Conservation (phyloP, 1,140 invertebrate species). For the Anoplophora glabripennis region DNA sequence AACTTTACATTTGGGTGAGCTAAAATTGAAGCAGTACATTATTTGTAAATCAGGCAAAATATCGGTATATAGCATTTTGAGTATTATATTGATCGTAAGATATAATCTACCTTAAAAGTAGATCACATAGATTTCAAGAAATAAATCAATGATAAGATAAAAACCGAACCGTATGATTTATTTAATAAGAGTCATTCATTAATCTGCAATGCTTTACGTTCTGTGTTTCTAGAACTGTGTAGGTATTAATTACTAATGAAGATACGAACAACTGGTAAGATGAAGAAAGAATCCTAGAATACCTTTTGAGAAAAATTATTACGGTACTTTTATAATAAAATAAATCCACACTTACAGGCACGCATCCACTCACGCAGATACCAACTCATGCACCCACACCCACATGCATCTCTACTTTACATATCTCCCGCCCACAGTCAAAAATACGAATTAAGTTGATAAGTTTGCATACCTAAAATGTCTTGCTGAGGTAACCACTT, state of each 20-base stretch:
- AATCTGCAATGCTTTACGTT: no score
- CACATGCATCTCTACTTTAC: background rate
- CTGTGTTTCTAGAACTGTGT: no score
- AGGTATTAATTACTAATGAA: no score
- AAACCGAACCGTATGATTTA: no score
- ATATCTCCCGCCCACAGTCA: background rate
- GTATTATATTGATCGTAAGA: background rate
- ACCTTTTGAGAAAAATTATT: background rate
- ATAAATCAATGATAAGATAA: background rate
- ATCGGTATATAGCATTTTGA: background rate
- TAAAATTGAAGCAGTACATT: slow-evolving; percentile 42
- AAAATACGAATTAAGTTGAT: background rate
- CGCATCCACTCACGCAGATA: background rate
- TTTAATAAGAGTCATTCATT: no score
- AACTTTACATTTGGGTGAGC: slow-evolving; percentile 65
- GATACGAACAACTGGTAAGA: no score
- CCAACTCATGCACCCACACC: background rate
- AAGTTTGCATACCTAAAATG: slow-evolving; percentile 21
- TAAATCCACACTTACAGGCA: background rate
- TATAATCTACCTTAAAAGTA: background rate
- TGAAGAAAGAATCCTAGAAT: no score
- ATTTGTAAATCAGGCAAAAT: background rate
- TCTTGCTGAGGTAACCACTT: slow-evolving; percentile 31
- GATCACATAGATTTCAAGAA: background rate
- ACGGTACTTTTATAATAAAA: background rate